These are phyloP conservation scores for Antechinus flavipes DNA, from an alignment of 2,113 vertebrate genomes.

Conservation along the genomic window DNA sequence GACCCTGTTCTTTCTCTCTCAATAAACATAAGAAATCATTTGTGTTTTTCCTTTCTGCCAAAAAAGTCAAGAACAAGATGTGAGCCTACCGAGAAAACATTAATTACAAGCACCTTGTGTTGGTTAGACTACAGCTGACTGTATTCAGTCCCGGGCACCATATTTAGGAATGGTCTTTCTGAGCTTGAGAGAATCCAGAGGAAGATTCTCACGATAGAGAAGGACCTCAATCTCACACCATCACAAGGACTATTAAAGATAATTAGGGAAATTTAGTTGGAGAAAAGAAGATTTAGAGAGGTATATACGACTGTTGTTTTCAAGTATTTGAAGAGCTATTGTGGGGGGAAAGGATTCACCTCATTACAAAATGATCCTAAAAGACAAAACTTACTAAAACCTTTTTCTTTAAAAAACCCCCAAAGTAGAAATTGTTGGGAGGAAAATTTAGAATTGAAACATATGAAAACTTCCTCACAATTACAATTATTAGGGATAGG, in stretches of 20 bases:
- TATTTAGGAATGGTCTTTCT: background rate
- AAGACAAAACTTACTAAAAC: too few species aligned
- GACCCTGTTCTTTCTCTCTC: conserved; percentile 15
- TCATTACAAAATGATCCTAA: background rate
- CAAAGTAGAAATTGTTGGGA: background rate
- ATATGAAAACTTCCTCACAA: background rate
- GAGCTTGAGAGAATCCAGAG: background rate
- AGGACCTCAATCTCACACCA: background rate
- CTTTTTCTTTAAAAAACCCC: background rate
- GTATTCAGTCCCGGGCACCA: background rate
- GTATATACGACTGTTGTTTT: background rate
- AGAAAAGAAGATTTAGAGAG: background rate
- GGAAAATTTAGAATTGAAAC: background rate
- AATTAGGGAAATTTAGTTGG: background rate
- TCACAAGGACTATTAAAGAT: background rate
- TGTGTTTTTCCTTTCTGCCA: background rate
- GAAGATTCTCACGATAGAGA: background rate
- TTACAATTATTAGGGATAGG: background rate
- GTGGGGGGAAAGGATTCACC: background rate
- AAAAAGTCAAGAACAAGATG: background rate
- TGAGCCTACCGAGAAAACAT: background rate
- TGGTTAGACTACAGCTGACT: too few species aligned
- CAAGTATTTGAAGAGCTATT: background rate
- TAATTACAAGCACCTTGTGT: background rate
- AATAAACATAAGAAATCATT: conserved; percentile 29